phyloP scores from a whole-genome alignment of 2,888 invertebrate species.

The Andrena fulva region DNA sequence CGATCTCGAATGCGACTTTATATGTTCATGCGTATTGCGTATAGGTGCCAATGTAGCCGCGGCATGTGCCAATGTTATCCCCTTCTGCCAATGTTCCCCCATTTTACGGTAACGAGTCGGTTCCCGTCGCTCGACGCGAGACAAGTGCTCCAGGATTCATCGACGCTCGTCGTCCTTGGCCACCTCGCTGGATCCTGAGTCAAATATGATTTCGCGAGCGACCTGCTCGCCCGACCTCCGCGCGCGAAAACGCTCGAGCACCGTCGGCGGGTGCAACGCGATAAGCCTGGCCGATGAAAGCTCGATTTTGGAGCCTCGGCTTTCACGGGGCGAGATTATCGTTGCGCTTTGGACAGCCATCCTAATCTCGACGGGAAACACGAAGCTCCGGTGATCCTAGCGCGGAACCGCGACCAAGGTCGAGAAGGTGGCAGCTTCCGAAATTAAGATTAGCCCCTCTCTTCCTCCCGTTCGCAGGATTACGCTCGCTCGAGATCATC shows the following conservation, averaged over 20 bases:
- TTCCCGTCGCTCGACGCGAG: conserved; percentile 6
- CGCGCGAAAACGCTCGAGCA: conserved; percentile 27
- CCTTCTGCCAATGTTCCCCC: too few species aligned
- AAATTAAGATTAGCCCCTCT: conserved; percentile 28
- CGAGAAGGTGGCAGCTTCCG: background rate
- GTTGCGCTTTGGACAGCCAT: conserved; percentile 15
- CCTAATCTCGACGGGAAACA: conserved; percentile 42
- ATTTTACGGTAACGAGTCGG: too few species aligned
- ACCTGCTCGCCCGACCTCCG: conserved; percentile 8
- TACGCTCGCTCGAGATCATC: conserved; percentile 1
- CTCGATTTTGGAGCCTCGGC: conserved; percentile 8
- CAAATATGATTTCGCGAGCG: conserved; percentile 35
- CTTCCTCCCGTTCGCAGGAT: conserved; percentile 10
- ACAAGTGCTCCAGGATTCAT: conserved; percentile 1
- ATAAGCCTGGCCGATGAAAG: conserved; percentile 40
- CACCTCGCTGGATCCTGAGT: conserved; percentile 15
- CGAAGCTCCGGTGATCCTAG: background rate
- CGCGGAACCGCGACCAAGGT: conserved; percentile 5
- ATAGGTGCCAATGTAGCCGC: too few species aligned
- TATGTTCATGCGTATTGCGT: too few species aligned
- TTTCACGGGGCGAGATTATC: conserved; percentile 45
- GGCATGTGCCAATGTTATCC: too few species aligned
- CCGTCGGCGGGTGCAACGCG: background rate
- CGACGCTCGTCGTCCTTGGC: conserved; percentile 42
- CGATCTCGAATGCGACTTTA: too few species aligned